phyloP scores from a whole-genome alignment of 1,140 invertebrate species.

The Papilio polytes region DNA sequence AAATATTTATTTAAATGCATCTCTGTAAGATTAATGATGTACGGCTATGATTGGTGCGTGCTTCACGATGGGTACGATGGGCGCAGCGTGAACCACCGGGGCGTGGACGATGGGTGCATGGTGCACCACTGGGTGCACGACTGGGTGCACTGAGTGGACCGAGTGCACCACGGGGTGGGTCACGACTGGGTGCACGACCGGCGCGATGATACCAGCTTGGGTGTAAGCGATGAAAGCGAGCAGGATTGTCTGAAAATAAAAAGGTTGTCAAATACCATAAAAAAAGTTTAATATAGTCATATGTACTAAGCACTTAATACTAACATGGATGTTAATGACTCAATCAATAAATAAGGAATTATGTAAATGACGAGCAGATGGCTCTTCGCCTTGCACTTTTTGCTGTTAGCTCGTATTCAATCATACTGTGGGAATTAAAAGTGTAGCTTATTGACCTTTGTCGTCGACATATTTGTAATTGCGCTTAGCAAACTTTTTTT shows the following conservation, averaged over 20 bases:
- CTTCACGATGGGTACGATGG: constrained; percentile 54
- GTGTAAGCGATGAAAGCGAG: constrained; percentile 64
- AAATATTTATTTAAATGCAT: constrained; percentile 32
- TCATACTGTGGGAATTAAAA: neutral
- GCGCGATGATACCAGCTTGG: constrained; percentile 67
- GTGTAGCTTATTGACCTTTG: neutral
- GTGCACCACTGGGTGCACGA: constrained; percentile 60
- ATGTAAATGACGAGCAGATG: neutral
- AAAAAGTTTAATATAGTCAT: neutral
- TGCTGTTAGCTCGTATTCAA: neutral
- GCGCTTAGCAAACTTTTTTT: no score
- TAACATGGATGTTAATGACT: neutral
- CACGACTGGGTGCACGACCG: constrained; percentile 65
- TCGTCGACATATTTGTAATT: neutral
- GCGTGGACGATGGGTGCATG: constrained; percentile 53
- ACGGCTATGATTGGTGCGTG: constrained; percentile 62
- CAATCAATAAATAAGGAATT: neutral
- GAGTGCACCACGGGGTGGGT: constrained; percentile 60
- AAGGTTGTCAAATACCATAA: neutral
- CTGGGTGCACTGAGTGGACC: constrained; percentile 56
- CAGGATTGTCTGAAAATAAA: constrained; percentile 60
- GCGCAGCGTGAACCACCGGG: constrained; percentile 53
- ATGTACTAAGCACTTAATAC: neutral
- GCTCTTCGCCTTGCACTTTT: neutral
- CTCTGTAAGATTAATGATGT: constrained; percentile 59